Evolutionary conservation across 2,113 vertebrate species (phyloP), one percentile per base, ranked within the genome.

Genomic region (Eulemur rufifrons): DNA sequence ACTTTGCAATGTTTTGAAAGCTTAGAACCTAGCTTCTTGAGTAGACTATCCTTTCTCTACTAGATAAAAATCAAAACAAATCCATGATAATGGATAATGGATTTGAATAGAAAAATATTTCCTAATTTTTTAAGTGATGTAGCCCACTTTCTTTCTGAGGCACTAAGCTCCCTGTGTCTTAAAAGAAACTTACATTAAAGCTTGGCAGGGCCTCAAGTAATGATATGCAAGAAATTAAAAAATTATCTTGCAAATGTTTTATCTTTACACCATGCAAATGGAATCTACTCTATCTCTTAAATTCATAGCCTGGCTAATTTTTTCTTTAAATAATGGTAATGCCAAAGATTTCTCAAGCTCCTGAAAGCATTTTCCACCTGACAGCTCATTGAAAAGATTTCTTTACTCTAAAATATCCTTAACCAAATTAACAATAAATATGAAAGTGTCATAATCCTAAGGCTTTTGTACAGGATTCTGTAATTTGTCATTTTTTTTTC

Each of bases 1-100:
- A 69, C 82, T 98, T 95, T 85, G 68, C 94, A 93, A 95, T 96
- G 91, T 98, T 98, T 96, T 98, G 96, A 98, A 98, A 98, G 90
- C 92, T 39, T 39, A 39, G 39, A 39, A 39, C 39, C 92, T 97
- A 91, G 77, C 21, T 96, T 97, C 63, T 29, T 76, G 21, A 85
- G 50, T 97, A 80, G 69, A 96, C 94, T 95, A 32, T 64, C 56
- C 39, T 45, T 59, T 91, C 56, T 90, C 56, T 25, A 61, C 89
- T 83, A 91, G 47, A 71, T 89, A 95, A 97, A 98, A 94, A 97
- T 89, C 63, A 80, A 96, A 98, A 96, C 34, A 96, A 95, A 78
- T 87, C 56, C 1, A 84, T 94, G 50, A 86, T 61, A 97, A 97
- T 25, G 85, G n/a, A 85, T 97, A 93, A 97, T 63, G n/a, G 32